Base-by-base conservation (phyloP, 2,797 vertebrate genomes). In the Spheniscus humboldti region DNA sequence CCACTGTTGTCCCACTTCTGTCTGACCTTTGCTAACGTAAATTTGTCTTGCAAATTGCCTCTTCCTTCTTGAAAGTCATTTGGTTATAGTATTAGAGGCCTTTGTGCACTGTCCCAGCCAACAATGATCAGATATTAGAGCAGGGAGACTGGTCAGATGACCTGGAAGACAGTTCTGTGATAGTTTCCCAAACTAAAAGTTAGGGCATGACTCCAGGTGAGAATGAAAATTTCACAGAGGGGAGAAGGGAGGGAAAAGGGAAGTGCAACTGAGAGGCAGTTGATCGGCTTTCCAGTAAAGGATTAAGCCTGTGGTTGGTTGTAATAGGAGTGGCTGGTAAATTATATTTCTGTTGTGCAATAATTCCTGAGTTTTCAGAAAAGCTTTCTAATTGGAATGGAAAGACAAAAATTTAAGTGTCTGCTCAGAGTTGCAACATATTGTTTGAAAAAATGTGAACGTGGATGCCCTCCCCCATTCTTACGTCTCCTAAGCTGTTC, bases 271-370 rank as follows among this genome's bases (percentile, higher is more conserved):
- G 39, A 84, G 63, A 89, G n/a, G 56, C 56, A 73, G 35, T 28
- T 86, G 33, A 59, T 89, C 10, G 9, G 64, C 68, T 91, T 95
- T 95, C 86, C 95, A 92, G 72, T 87, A 71, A 80, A 88, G n/a
- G 56, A 86, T 89, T 86, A 75, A 85, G 31, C 45, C 60, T 63
- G 43, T 74, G 74, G 35, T 55, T 91, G 74, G 83, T 57, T 71
- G 31, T 73, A 74, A 63, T n/a, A 71, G 74, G 63, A 91, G 84
- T 50, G 35, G n/a, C 63, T 77, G n/a, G 52, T 82, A 92, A 82
- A 79, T 85, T 0, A 7, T 76, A 48, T 20, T 94, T 72, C 73
- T 86, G 50, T 94, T 94, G 76, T 84, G 90, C 76, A 96, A 81
- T 77, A 90, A 86, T 57, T 80, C 30, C 82, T 16, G 45, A 74